Base-by-base conservation (phyloP, 2,113 vertebrate genomes). In the Chaenogobius annularis region DNA sequence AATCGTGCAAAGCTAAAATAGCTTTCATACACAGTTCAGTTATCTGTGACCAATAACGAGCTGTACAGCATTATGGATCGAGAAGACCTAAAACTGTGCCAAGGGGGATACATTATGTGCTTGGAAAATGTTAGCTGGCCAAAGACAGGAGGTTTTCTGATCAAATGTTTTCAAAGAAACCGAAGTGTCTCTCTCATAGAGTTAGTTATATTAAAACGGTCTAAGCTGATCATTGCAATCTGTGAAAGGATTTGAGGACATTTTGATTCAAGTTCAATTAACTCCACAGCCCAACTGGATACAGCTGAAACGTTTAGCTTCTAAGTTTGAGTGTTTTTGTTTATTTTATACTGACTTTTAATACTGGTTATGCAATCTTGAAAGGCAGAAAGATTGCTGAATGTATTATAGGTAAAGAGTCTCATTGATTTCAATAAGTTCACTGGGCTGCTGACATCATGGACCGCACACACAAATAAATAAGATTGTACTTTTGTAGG, bases 331-430 rank as follows among this genome's bases (percentile, higher is more conserved):
- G 40, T 79, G 80, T 66, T 78, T 81, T 83, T 31, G 26, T 4
- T 31, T 31, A 31, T 31, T 31, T 31, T 31, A 31, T 31, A 31
- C 26, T 31, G 26, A 31, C 26, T 31, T 31, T 31, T 31, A 31
- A 31, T 31, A 31, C 26, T 31, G 26, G 26, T 85, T 64, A 74
- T 90, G 88, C 82, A 85, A 83, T n/a, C n/a, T n/a, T 82, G 84
- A 82, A 85, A 87, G 75, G 82, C 72, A 77, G 54, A 31, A 54
- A 73, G 58, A n/a, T 5, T 64, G 68, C 44, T 14, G 61, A 65
- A 66, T 59, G 15, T 40, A 19, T n/a, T n/a, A n/a, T 72, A 20
- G 70, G 8, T 14, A 50, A 50, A 50, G 11, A 43, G 40, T 3
- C 40, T 19, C 7, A 52, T 52, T 17, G n/a, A n/a, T n/a, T n/a